These are phyloP conservation scores for Garra rufa DNA, from an alignment of 2,113 vertebrate genomes.

Conservation along the genomic window DNA sequence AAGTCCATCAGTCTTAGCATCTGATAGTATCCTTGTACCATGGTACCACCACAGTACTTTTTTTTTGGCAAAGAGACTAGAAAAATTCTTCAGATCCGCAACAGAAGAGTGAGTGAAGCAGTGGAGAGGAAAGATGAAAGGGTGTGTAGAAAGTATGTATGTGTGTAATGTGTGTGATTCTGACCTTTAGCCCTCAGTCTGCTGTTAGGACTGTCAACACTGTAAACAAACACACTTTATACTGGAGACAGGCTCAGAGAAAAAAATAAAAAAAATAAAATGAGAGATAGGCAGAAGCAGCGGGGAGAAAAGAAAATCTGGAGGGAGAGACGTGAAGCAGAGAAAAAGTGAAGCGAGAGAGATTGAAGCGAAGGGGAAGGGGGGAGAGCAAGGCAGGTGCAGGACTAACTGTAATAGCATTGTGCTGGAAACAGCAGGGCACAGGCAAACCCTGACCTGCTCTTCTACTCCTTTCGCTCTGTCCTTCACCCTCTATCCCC, in stretches of 20 bases:
- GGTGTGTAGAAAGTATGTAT: not conserved
- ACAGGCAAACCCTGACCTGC: conserved; percentile 21
- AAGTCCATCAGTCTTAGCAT: not conserved
- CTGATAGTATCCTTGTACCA: not conserved
- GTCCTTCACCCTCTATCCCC: conserved; percentile 15
- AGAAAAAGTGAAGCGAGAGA: not conserved
- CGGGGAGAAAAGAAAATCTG: conserved; percentile 26
- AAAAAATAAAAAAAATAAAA: not conserved
- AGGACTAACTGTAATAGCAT: conserved; percentile 60
- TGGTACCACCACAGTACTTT: not conserved
- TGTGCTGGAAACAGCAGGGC: conserved; percentile 54
- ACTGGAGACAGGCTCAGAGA: conserved; percentile 23
- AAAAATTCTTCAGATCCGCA: not conserved
- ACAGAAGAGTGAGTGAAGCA: conserved; percentile 9
- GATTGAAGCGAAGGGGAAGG: not conserved
- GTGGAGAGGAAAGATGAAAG: conserved; percentile 21
- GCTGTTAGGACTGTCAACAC: conserved; percentile 71
- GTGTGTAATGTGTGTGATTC: conserved; percentile 17
- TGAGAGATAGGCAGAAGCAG: conserved; percentile 29
- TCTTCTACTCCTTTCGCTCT: not conserved
- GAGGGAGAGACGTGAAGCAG: conserved; percentile 32
- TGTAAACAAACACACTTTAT: conserved; percentile 61
- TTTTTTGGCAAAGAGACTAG: not conserved
- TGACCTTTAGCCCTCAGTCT: conserved; percentile 43
- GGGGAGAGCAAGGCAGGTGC: conserved; percentile 66